A percentile compares a stretch with the other conserved stretches of the same genome.
Conservation (phyloP, 1,140 invertebrate genomes). For the Diorhabda sublineata region DNA sequence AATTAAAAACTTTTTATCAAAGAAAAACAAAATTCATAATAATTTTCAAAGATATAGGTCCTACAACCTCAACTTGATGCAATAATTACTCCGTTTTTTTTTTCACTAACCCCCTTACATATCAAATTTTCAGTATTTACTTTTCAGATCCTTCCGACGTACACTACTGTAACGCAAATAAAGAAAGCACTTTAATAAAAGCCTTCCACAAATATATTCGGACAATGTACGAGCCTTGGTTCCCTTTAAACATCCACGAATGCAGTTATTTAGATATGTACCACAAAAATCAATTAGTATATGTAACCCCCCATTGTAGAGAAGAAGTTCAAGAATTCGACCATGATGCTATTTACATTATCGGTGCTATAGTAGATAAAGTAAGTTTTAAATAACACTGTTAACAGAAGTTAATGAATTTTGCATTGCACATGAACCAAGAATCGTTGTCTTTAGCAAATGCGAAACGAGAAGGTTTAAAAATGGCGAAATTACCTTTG, state of each 20-base stretch:
- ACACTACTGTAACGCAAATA: constrained; percentile 67
- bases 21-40: too few relatives aligned
- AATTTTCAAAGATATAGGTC: too few relatives aligned
- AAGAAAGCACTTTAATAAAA: constrained; percentile 51
- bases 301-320: constrained; percentile 78
- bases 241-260: constrained; percentile 67
- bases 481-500: constrained; percentile 74
- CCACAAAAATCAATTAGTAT: constrained; percentile 75
- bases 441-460: constrained; percentile 78
- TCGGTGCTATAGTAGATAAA: constrained; percentile 85
- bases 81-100: too few relatives aligned
- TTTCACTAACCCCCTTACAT: too few relatives aligned
- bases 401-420: too few relatives aligned
- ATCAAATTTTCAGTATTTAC: neutral
- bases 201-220: constrained; percentile 62
- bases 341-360: constrained; percentile 76
- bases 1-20: too few relatives aligned
- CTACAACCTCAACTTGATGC: too few relatives aligned
- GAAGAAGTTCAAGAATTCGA: constrained; percentile 65
- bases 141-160: constrained; percentile 68
- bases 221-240: constrained; percentile 62
- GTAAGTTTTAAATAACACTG: constrained; percentile 41
- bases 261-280: constrained; percentile 82
- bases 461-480: constrained; percentile 75
- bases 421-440: constrained; percentile 49